Percentiles rank a stretch among this genome's conserved stretches.
phyloP scores from a whole-genome alignment of 2,888 invertebrate genomes.

The Leptinotarsa tumamoca region DNA sequence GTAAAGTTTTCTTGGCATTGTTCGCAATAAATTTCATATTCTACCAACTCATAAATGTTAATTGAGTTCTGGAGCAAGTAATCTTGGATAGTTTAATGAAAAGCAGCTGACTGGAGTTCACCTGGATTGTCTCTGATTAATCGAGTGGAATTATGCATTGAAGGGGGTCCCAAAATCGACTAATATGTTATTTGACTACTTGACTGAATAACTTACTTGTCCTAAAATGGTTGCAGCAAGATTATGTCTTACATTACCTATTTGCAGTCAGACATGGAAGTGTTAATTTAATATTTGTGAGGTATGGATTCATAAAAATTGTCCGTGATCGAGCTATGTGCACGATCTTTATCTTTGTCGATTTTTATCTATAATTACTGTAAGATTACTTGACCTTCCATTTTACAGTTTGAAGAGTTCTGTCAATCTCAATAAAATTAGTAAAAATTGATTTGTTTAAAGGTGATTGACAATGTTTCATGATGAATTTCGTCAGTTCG shows the following conservation, averaged over 20 bases:
- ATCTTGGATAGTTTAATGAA: constrained; percentile 35
- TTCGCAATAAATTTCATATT: constrained; percentile 22
- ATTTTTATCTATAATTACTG: too few species aligned
- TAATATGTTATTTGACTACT: not conserved
- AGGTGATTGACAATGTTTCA: too few species aligned
- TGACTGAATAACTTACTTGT: not conserved
- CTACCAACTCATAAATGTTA: constrained; percentile 35
- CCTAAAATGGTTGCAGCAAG: not conserved
- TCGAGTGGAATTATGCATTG: constrained; percentile 42
- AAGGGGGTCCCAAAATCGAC: not conserved
- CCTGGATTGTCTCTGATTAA: constrained; percentile 45
- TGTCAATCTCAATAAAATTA: too few species aligned
- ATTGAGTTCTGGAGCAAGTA: constrained; percentile 32
- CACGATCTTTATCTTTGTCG: too few species aligned
- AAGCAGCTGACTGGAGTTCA: constrained; percentile 31
- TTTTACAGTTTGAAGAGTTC: too few species aligned
- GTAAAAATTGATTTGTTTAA: too few species aligned
- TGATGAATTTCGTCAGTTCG: too few species aligned
- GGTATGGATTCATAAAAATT: too few species aligned
- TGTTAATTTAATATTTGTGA: not conserved
- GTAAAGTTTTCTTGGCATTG: constrained; percentile 16
- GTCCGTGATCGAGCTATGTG: too few species aligned
- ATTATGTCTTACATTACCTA: not conserved
- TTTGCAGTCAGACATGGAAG: not conserved
- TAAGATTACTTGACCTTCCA: too few species aligned